Evolutionary conservation across 2,888 invertebrate species (phyloP).

Genomic region (Ectemnius lituratus): DNA sequence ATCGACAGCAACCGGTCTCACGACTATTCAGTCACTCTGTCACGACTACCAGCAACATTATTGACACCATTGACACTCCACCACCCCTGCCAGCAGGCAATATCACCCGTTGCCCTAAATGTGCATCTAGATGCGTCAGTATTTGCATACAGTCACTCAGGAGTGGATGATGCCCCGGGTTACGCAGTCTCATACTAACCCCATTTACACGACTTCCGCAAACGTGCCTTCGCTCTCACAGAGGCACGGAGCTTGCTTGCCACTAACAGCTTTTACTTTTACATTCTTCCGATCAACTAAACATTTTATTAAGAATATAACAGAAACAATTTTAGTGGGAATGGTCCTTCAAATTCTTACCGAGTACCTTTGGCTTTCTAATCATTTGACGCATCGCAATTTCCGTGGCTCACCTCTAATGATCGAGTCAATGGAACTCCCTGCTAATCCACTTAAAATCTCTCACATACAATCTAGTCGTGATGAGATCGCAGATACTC

Average conservation of each 20-base stretch:
- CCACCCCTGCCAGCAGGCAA: constrained; percentile 56
- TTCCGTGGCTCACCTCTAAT: constrained; percentile 25
- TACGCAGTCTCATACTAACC: constrained; percentile 22
- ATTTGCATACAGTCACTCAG: constrained; percentile 54
- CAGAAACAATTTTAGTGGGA: no score
- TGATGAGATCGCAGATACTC: constrained; percentile 5
- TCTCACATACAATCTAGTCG: constrained; percentile 11
- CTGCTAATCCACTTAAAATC: constrained; percentile 30
- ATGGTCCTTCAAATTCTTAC: background rate
- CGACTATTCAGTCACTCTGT: constrained; percentile 65
- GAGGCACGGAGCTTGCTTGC: constrained; percentile 1
- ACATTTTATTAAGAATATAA: no score
- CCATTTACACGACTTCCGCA: constrained; percentile 10
- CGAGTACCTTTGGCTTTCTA: background rate
- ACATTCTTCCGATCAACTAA: background rate
- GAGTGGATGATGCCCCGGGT: background rate
- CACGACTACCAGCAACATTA: constrained; percentile 54
- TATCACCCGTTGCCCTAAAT: constrained; percentile 45
- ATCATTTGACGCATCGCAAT: constrained; percentile 13
- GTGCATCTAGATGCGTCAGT: constrained; percentile 57
- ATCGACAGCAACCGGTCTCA: constrained; percentile 51
- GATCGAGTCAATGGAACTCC: constrained; percentile 19
- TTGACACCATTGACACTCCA: constrained; percentile 48
- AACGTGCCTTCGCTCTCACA: background rate
- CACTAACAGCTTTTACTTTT: constrained; percentile 1